Evolutionary conservation across 2,113 vertebrate species (phyloP), one percentile per base, ranked within the genome.

Genomic region (Phocoena phocoena): DNA sequence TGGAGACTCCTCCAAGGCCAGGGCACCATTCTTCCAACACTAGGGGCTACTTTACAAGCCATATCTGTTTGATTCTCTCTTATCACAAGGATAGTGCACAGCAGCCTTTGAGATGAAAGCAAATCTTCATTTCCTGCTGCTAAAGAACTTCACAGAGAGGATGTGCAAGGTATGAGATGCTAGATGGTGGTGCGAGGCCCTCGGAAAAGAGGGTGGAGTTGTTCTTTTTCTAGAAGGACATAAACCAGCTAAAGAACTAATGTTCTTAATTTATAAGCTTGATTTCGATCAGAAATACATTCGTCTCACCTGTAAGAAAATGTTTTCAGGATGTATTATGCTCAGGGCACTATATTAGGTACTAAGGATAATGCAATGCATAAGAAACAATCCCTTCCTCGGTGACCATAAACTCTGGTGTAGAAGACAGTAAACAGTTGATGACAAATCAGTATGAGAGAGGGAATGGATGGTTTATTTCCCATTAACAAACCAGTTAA

Each of bases 51-150:
- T 33, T 88, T 50, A 70, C 33, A 71, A 38, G 33, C 63, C 33
- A 25, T n/a, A 62, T 17, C 76, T 79, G 31, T 79, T 70, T 60
- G 73, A 63, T 88, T 94, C 47, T 94, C 41, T 94, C 65, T 88
- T 71, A 81, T 63, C 85, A 81, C n/a, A 65, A 84, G 70, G 70
- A 85, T 20, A 77, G 36, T 77, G 15, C 82, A 47, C 5, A 17
- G 63, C 31, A 88, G 73, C 74, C 33, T 88, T 70, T 50, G 92
- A 50, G 73, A 88, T 58, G 33, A 88, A 93, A 93, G 83, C 31
- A 62, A 88, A 80, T 80, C 31, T 71, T 80, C 74, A 53, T 81
- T 94, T 73, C 81, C 85, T 71, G 93, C 65, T 82, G 85, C 85
- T 81, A 53, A 50, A 94, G 85, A 73, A 77, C 76, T 88, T 81